Evolutionary conservation across 2,888 invertebrate genomes (phyloP), one percentile per base, ranked within the genome.

Genomic region (Ypsolopha scabrella): DNA sequence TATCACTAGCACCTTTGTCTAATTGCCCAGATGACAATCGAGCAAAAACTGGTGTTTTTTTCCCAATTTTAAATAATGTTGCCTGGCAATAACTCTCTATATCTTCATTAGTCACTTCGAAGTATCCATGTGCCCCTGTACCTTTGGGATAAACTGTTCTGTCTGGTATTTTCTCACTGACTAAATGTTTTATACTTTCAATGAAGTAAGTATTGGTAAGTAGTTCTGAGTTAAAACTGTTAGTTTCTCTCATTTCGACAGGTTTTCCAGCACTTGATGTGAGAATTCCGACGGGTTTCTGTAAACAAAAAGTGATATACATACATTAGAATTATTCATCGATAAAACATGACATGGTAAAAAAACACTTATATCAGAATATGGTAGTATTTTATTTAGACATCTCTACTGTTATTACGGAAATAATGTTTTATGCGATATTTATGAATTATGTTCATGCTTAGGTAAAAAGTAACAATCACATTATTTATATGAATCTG

Each of bases 91-190:
- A 95, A 63, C 91, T 88, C 1, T 89, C 88, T 47, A 95, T 93
- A 69, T 95, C n/a, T n/a, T n/a, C 94, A 61, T 94, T 89, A 0
- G 94, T 94, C 3, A 94, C 92, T 74, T 94, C 92, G 60, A 95
- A 94, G 64, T 93, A 93, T 1, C 93, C 94, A 68, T 92, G 93
- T 1, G 94, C 94, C n/a, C 93, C 96, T 41, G 92, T 93, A 54
- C 97, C 97, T 80, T 97, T 97, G 0, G 97, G 96, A 70, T 96
- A 96, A 1, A 95, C 96, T 0, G 96, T 93, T 60, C 97, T 88
- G 70, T 97, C 97, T 0, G 97, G 97, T 62, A 97, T 96, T 53
- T 96, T 89, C 73, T 97, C 97, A 7, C n/a, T 10, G 37, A 24
- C 37, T 7, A 11, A 10, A 10, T n/a, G 8, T n/a, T 33, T 80